These are phyloP conservation scores for Urocyon cinereoargenteus DNA, from an alignment of 2,797 vertebrate genomes.

Conservation along the genomic window DNA sequence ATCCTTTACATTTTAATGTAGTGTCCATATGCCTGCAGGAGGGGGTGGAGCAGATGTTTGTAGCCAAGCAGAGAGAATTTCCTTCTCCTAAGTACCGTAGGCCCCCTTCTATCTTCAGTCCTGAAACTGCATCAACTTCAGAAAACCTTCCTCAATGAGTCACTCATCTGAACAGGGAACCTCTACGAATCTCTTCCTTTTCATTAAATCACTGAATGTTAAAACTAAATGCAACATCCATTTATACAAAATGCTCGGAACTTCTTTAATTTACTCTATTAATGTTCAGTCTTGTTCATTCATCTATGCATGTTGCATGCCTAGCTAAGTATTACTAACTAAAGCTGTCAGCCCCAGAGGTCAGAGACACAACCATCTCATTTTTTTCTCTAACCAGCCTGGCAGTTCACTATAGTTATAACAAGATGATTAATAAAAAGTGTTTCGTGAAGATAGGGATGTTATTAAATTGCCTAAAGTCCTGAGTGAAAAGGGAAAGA, in stretches of 20 bases:
- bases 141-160: background rate
- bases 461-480: background rate
- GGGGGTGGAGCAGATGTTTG: background rate
- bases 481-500: background rate
- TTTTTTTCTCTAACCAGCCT: background rate
- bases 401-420: background rate
- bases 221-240: background rate
- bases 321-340: background rate
- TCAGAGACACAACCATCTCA: background rate
- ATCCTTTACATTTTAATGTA: background rate
- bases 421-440: background rate
- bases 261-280: background rate
- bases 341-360: constrained; percentile 6
- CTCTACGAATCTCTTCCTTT: background rate
- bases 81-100: background rate
- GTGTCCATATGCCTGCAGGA: fast-evolving
- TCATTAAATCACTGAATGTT: background rate
- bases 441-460: background rate
- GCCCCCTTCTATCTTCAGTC: background rate
- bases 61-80: background rate
- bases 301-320: background rate
- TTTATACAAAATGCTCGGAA: background rate
- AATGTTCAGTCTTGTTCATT: background rate
- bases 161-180: background rate
- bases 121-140: constrained; percentile 24